Base-by-base conservation (phyloP, 2,113 vertebrate genomes). In the Aldabrachelys gigantea region DNA sequence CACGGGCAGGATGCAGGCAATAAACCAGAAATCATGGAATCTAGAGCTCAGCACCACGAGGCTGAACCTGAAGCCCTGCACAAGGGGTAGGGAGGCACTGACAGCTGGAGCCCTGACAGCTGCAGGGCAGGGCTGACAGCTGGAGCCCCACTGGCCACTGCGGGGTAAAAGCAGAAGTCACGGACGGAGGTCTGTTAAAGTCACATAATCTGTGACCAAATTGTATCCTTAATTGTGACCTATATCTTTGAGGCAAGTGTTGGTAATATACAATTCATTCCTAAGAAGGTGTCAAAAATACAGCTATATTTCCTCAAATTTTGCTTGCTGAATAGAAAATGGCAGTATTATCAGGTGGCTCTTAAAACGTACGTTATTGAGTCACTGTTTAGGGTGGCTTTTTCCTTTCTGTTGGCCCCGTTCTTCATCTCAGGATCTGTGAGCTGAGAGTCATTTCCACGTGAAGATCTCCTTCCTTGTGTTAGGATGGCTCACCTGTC, bases 401-500 rank as follows among this genome's bases (percentile, higher is more conserved):
- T 88, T 57, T 69, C 62, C 88, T 87, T 17, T 78, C 53, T 27
- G 47, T 14, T 79, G 53, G 29, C 89, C 52, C 12, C 31, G 1
- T 91, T n/a, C 6, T 53, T 11, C 27, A 10, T 87, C 80, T 22
- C 89, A 80, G 92, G 22, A 78, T 47, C 38, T 91, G 44, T 65
- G 9, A 35, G 0, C 0, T 29, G 84, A 95, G 27, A 84, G 49
- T 87, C 4, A 3, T 81, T 91, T 89, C 83, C 24, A 41, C 82
- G 0, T 85, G 81, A 69, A 5, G 22, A 14, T 54, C 54, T 47
- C 41, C 27, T 59, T 93, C 38, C 4, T 80, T 87, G 19, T 65
- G 65, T 10, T n/a, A 1, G 31, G 2, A 1, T 85, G 13, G 16
- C 41, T 89, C 47, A 69, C 0, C 59, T 79, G 0, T 79, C 12